Base-by-base conservation (phyloP, 2,113 vertebrate genomes). In the Sebastes schlegelii region DNA sequence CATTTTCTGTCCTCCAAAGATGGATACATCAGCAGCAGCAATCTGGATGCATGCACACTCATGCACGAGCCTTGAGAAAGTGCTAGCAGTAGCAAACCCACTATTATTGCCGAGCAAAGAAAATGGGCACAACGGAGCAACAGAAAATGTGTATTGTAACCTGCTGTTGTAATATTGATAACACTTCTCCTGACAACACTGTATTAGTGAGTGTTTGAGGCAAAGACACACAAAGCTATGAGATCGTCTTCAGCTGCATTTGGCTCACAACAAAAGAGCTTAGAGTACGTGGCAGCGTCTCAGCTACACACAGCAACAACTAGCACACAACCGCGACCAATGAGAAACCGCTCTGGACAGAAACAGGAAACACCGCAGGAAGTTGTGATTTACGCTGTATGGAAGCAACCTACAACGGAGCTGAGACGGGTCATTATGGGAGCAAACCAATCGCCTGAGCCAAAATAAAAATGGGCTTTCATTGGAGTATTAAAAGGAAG, bases 331-430 rank as follows among this genome's bases (percentile, higher is more conserved):
- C 62, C 45, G 64, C 66, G 4, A 42, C 80, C 80, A 88, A 89
- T 84, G 75, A 66, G 19, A 77, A 62, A 2, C 40, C 17, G 77
- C 45, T 5, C 13, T 5, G 0, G 10, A 14, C 10, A 0, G 66
- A 74, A 87, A 82, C 74, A 75, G 83, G 85, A 89, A 86, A 45
- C 2, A 5, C 55, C 10, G 17, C 13, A 48, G 71, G 62, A 73
- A 70, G 42, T 11, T 63, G 48, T 54, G 61, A 68, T 75, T 86
- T 16, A 17, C 2, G 57, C 10, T 19, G 4, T 6, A 6, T 43
- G 23, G 11, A 12, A 10, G n/a, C 6, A n/a, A 11, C 17, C 6
- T 1, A 58, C 8, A 16, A 19, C 71, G 34, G 55, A 48, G 2
- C 5, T 11, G 23, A 54, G 43, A 16, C 14, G 6, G 23, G 42